These are phyloP conservation scores for Aelia acuminata DNA, from an alignment of 2,888 invertebrate genomes.

Conservation along the genomic window DNA sequence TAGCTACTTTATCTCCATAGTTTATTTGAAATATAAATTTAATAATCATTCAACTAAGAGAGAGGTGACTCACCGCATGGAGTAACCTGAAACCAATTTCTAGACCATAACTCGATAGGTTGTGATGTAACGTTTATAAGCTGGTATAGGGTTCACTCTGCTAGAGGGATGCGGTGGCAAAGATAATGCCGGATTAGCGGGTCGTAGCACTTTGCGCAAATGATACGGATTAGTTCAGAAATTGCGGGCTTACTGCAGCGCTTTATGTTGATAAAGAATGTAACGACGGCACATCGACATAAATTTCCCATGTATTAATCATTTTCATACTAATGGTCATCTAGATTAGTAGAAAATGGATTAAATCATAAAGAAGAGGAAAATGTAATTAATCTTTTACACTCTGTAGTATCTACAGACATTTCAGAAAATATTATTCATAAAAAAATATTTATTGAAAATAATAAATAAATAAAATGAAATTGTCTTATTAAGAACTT, in stretches of 20 bases:
- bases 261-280: conserved; percentile 6
- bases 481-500: no score
- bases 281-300: not conserved
- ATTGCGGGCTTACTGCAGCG: conserved; percentile 7
- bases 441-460: no score
- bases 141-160: not conserved
- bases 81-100: not conserved
- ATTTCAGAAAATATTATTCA: no score
- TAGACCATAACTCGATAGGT: not conserved
- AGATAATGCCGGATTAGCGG: conserved; percentile 6
- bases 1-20: not conserved
- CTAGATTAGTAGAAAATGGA: not conserved
- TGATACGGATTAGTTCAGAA: conserved; percentile 36
- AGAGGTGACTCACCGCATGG: not conserved
- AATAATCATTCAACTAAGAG: not conserved
- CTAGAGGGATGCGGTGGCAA: not conserved
- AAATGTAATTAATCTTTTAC: no score
- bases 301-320: not conserved
- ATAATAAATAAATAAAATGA: no score
- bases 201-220: conserved; percentile 13
- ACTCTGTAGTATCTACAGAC: no score
- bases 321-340: not conserved
- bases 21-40: not conserved
- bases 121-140: conserved; percentile 18
- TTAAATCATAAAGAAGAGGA: not conserved